Percentiles rank a stretch among this genome's conserved stretches.
Conservation (phyloP, 2,113 vertebrate genomes). For the Prunella himalayana region DNA sequence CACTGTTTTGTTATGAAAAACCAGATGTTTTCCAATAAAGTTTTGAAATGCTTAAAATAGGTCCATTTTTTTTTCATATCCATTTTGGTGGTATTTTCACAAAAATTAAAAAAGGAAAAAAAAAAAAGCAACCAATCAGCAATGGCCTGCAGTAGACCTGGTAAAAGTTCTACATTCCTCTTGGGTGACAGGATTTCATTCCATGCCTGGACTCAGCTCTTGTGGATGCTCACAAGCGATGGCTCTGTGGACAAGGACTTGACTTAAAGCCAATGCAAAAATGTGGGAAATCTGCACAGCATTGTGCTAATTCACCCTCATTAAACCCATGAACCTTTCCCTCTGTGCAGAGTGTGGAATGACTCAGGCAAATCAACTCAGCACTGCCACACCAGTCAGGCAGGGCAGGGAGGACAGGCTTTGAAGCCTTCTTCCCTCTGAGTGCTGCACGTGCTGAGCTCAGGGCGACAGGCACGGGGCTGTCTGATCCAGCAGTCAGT, state of each 20-base stretch:
- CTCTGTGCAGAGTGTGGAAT: background rate
- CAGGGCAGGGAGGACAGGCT: background rate
- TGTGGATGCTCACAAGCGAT: fast-evolving
- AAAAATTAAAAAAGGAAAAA: background rate
- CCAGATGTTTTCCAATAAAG: background rate
- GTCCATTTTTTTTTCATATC: background rate
- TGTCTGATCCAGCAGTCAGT: background rate
- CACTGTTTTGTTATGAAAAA: background rate
- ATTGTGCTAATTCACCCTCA: background rate
- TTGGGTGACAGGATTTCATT: background rate
- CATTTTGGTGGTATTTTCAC: background rate
- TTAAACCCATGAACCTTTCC: background rate
- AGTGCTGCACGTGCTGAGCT: background rate
- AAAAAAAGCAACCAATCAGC: background rate
- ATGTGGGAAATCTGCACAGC: fast-evolving
- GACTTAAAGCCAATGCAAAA: background rate
- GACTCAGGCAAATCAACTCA: background rate
- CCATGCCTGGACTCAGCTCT: background rate
- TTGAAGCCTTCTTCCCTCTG: background rate
- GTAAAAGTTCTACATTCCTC: background rate
- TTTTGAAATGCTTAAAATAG: background rate
- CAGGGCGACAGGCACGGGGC: fast-evolving
- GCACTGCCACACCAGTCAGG: background rate
- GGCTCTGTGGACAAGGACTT: background rate
- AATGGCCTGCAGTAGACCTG: background rate